Percentiles rank a stretch among this genome's conserved stretches.
These are phyloP conservation scores for Proterorhinus semilunaris DNA, from an alignment of 2,113 vertebrate species.

Conservation along the genomic window DNA sequence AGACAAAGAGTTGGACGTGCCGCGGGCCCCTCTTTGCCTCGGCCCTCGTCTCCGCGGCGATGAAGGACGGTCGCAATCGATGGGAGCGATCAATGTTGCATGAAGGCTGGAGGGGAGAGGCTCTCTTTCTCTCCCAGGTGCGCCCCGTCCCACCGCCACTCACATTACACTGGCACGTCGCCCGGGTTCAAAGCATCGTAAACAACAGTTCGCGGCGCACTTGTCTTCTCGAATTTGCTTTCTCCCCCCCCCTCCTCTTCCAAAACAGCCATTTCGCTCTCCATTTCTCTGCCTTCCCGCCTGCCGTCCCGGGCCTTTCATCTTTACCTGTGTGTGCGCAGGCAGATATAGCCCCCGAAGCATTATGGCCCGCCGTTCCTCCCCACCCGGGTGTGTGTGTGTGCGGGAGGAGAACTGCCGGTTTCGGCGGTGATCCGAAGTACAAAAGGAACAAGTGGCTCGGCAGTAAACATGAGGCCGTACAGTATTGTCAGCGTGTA, in stretches of 20 bases:
- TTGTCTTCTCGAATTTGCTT: slow-evolving; percentile 14
- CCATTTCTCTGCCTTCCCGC: slow-evolving; percentile 21
- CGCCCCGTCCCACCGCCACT: slow-evolving; percentile 17
- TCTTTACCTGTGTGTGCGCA: slow-evolving; percentile 36
- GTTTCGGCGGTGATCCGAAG: slow-evolving; percentile 9
- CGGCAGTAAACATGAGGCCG: neutral
- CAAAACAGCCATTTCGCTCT: slow-evolving; percentile 14
- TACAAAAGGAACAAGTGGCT: neutral
- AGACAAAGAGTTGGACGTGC: neutral
- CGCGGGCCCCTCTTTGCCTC: slow-evolving; percentile 13
- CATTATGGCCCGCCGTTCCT: slow-evolving; percentile 8
- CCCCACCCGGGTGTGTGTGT: neutral
- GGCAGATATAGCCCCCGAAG: slow-evolving; percentile 20
- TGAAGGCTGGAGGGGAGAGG: slow-evolving; percentile 45
- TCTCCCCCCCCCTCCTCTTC: neutral
- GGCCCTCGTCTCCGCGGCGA: slow-evolving; percentile 30
- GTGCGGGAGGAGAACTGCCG: neutral
- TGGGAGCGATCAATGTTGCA: slow-evolving; percentile 73
- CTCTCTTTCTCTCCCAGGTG: slow-evolving; percentile 9
- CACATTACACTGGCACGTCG: slow-evolving; percentile 4
- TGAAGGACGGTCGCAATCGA: slow-evolving; percentile 73
- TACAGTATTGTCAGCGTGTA: neutral
- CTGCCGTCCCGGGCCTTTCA: slow-evolving; percentile 33
- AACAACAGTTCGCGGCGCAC: slow-evolving; percentile 5
- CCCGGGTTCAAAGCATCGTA: slow-evolving; percentile 22